Percentiles rank a stretch among this genome's conserved stretches.
phyloP scores from a whole-genome alignment of 2,888 invertebrate genomes.

The Trichacis sp. region DNA sequence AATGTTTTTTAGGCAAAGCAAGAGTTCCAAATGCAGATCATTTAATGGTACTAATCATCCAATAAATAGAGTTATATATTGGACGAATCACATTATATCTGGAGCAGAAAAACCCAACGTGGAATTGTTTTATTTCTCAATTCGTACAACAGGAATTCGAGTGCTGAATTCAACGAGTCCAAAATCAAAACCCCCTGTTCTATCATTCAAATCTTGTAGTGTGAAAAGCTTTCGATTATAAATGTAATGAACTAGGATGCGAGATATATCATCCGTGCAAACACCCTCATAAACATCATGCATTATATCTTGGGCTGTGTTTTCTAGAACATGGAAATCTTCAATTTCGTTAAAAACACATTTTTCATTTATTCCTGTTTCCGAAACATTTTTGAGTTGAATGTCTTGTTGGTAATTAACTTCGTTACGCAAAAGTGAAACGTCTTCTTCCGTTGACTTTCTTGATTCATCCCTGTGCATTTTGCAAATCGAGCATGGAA shows the following conservation, averaged over 20 bases:
- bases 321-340: constrained; percentile 22
- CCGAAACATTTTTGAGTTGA: constrained; percentile 12
- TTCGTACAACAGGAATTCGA: constrained; percentile 11
- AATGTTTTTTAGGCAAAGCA: too few species aligned
- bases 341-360: constrained; percentile 28
- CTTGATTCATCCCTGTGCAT: constrained; percentile 16
- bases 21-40: constrained; percentile 16
- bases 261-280: constrained; percentile 12
- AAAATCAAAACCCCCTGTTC: constrained; percentile 26
- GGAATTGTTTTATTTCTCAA: constrained; percentile 9
- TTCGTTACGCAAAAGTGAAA: constrained; percentile 5
- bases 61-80: constrained; percentile 25
- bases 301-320: constrained; percentile 24
- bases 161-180: constrained; percentile 15
- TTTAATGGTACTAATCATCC: constrained; percentile 20
- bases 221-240: constrained; percentile 18
- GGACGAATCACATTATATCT: constrained; percentile 21
- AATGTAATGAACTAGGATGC: constrained; percentile 22
- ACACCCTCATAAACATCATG: constrained; percentile 29
- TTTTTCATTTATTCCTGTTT: constrained; percentile 21
- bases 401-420: constrained; percentile 17
- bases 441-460: constrained; percentile 6
- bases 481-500: constrained; percentile 28
- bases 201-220: constrained; percentile 18
- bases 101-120: constrained; percentile 17